Conservation (phyloP, 1,140 invertebrate species). For the Brachionus angularis region DNA sequence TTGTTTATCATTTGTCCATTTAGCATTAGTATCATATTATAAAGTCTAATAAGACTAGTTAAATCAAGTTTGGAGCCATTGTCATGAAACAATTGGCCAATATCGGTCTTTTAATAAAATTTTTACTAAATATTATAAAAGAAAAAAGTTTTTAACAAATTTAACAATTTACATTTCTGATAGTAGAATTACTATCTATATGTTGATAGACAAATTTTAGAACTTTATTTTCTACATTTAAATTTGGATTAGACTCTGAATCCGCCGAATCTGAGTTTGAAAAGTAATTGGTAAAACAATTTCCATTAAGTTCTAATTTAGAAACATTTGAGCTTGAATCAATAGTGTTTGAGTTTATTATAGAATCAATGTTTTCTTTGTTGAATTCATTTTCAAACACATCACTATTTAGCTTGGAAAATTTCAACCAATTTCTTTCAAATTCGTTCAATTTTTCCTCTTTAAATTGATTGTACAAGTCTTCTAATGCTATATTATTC, state of each 20-base stretch:
- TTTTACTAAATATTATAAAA: not conserved
- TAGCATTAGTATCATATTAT: conserved; percentile 18
- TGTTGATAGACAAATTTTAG: conserved; percentile 25
- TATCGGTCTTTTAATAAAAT: conserved; percentile 3
- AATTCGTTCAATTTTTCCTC: not conserved
- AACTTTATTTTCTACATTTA: conserved; percentile 3
- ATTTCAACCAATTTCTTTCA: conserved; percentile 16
- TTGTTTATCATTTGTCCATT: conserved; percentile 7
- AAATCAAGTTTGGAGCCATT: conserved; percentile 3
- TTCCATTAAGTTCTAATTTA: conserved; percentile 22
- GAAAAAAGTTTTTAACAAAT: not conserved
- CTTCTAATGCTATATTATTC: not conserved
- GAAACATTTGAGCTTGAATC: not conserved
- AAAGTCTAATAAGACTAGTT: not conserved
- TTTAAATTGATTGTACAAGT: conserved; percentile 4
- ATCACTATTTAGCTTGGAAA: not conserved
- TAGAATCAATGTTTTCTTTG: conserved; percentile 23
- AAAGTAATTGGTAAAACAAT: not conserved
- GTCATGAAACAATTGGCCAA: conserved; percentile 1
- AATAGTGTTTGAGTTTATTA: not conserved
- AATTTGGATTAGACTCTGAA: not conserved
- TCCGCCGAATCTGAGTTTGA: not conserved
- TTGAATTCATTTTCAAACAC: conserved; percentile 16
- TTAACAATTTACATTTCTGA: conserved; percentile 4
- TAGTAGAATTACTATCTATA: not conserved